These are phyloP conservation scores for Ormia ochracea DNA, from an alignment of 2,888 invertebrate genomes.

Conservation along the genomic window DNA sequence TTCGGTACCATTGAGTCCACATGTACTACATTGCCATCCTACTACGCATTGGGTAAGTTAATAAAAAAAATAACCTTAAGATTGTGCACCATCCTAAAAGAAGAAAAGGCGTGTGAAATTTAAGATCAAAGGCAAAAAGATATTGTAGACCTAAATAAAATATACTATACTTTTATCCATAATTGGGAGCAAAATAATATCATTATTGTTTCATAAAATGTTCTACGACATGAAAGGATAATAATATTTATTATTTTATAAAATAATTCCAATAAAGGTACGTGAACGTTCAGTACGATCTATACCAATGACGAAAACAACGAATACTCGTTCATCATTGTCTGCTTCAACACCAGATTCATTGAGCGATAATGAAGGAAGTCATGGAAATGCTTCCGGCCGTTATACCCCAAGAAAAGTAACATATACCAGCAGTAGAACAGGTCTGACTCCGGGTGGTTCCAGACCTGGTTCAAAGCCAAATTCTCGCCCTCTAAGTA, in stretches of 20 bases:
- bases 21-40: constrained; percentile 82
- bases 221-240: not conserved
- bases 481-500: constrained; percentile 89
- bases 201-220: constrained; percentile 39
- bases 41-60: constrained; percentile 81
- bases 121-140: not conserved
- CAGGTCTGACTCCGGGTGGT: constrained; percentile 85
- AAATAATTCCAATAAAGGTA: constrained; percentile 80
- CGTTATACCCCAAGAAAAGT: constrained; percentile 83
- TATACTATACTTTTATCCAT: not conserved
- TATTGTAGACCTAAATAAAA: not conserved
- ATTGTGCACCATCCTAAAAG: not conserved
- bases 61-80: not conserved
- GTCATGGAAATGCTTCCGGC: constrained; percentile 72
- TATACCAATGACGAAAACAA: constrained; percentile 90
- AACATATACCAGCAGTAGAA: constrained; percentile 80
- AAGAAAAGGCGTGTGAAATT: not conserved
- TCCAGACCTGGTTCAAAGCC: constrained; percentile 86
- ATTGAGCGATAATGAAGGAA: constrained; percentile 89
- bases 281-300: constrained; percentile 94
- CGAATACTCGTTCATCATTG: constrained; percentile 82
- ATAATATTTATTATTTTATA: not conserved
- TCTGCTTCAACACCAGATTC: constrained; percentile 94
- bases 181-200: constrained; percentile 56
- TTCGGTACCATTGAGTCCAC: constrained; percentile 81